These are phyloP conservation scores for Drosophila merina DNA, from an alignment of 2,888 invertebrate species.

Conservation along the genomic window DNA sequence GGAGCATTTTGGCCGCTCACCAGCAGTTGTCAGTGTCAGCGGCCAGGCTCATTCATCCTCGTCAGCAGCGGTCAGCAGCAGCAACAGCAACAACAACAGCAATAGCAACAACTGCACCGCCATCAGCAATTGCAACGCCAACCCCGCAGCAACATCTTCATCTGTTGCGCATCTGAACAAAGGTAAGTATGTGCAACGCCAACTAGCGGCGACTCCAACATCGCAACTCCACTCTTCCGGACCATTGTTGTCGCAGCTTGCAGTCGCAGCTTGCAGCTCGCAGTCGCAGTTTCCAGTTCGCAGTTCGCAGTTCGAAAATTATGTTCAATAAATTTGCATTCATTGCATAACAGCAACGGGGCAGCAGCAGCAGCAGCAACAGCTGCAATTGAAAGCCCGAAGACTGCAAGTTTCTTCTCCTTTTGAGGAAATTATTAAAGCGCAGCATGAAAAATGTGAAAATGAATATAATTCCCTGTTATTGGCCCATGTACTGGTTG, in stretches of 20 bases:
- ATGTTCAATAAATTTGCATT: conserved; percentile 62
- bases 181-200: conserved; percentile 65
- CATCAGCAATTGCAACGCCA: conserved; percentile 28
- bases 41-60: conserved; percentile 47
- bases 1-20: conserved; percentile 67
- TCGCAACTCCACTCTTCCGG: conserved; percentile 8
- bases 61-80: conserved; percentile 60
- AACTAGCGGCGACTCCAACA: conserved; percentile 18
- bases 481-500: conserved; percentile 42
- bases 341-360: conserved; percentile 51
- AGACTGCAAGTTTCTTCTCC: conserved; percentile 15
- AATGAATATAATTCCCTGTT: conserved; percentile 66
- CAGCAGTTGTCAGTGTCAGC: conserved; percentile 57
- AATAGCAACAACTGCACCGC: conserved; percentile 12
- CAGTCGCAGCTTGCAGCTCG: too few species aligned
- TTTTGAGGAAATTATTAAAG: conserved; percentile 73
- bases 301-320: conserved; percentile 35
- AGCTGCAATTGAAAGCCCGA: conserved; percentile 53
- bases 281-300: too few species aligned
- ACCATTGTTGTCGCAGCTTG: conserved; percentile 37
- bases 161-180: conserved; percentile 74
- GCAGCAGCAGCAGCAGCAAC: conserved; percentile 30
- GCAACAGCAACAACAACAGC: conserved; percentile 33
- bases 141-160: conserved; percentile 67
- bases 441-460: conserved; percentile 72